phyloP scores from a whole-genome alignment of 2,113 vertebrate genomes.

The Hippocampus comes region DNA sequence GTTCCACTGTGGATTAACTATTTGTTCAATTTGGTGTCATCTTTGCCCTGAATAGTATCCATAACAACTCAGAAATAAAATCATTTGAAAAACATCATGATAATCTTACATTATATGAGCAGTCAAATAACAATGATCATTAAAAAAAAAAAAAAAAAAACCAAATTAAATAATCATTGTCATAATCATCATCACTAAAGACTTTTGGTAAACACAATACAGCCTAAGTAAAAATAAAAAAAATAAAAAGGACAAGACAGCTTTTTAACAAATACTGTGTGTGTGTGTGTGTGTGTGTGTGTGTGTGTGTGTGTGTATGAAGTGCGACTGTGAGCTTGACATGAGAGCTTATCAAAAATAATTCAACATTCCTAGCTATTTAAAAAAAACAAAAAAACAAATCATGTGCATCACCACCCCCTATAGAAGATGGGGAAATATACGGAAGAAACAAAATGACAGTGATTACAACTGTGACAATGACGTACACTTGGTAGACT shows the following conservation, averaged over 20 bases:
- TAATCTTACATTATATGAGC: slow-evolving; percentile 31
- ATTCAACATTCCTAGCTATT: slow-evolving; percentile 30
- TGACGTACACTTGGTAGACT: slow-evolving; percentile 75
- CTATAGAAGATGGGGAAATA: neutral
- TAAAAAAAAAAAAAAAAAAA: slow-evolving; percentile 43
- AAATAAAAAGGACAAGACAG: slow-evolving; percentile 19
- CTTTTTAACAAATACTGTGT: slow-evolving; percentile 36
- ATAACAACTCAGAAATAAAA: slow-evolving; percentile 40
- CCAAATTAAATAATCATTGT: slow-evolving; percentile 50
- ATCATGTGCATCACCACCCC: slow-evolving; percentile 59
- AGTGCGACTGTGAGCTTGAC: neutral
- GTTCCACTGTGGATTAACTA: slow-evolving; percentile 8
- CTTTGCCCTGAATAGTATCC: slow-evolving; percentile 72
- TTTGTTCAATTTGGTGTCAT: slow-evolving; percentile 76
- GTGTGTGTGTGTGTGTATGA: neutral
- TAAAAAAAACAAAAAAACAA: slow-evolving; percentile 62
- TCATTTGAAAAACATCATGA: slow-evolving; percentile 25
- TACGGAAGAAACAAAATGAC: slow-evolving; percentile 59
- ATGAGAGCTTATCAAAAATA: slow-evolving; percentile 11
- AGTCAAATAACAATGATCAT: slow-evolving; percentile 34
- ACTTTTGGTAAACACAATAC: slow-evolving; percentile 65
- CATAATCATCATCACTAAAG: slow-evolving; percentile 53
- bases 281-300: neutral
- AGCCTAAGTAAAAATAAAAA: slow-evolving; percentile 37
- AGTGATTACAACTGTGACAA: slow-evolving; percentile 73